Conservation (phyloP, 2,888 invertebrate genomes). For the Synanthedon vespiformis region DNA sequence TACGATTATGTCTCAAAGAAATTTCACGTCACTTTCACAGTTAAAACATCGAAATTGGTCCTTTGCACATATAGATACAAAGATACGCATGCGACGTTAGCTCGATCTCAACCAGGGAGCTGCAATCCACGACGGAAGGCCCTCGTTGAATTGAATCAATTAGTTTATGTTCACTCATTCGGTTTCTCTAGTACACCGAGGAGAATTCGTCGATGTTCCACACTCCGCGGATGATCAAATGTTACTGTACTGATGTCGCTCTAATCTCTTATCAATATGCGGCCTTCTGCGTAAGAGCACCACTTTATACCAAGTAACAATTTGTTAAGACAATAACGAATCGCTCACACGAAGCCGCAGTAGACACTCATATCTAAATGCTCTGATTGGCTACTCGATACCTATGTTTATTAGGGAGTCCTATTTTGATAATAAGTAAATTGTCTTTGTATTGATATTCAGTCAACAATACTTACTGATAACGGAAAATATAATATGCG, state of each 20-base stretch:
- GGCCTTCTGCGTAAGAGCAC: constrained; percentile 33
- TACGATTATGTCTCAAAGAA: background rate
- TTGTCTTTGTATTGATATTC: constrained; percentile 37
- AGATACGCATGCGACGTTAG: background rate
- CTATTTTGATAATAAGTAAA: constrained; percentile 33
- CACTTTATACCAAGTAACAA: constrained; percentile 22
- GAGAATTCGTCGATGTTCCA: constrained; percentile 15
- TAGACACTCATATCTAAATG: constrained; percentile 42
- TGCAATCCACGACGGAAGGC: constrained; percentile 53
- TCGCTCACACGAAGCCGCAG: constrained; percentile 32
- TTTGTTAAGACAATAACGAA: constrained; percentile 40
- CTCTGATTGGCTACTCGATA: constrained; percentile 46
- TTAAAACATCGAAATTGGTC: constrained; percentile 11
- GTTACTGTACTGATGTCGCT: constrained; percentile 54
- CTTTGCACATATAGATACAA: background rate
- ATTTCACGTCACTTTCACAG: constrained; percentile 8
- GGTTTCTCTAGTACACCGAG: constrained; percentile 15
- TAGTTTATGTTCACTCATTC: constrained; percentile 18
- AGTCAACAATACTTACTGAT: constrained; percentile 11
- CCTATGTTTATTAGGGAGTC: constrained; percentile 42
- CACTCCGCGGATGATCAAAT: constrained; percentile 39
- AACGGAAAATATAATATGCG: background rate
- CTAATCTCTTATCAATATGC: constrained; percentile 60
- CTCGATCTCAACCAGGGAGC: constrained; percentile 3
- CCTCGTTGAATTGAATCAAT: constrained; percentile 60